Evolutionary conservation across 92 coral and sea anemone species (phyloP).

Genomic region (Siderastrea radians): DNA sequence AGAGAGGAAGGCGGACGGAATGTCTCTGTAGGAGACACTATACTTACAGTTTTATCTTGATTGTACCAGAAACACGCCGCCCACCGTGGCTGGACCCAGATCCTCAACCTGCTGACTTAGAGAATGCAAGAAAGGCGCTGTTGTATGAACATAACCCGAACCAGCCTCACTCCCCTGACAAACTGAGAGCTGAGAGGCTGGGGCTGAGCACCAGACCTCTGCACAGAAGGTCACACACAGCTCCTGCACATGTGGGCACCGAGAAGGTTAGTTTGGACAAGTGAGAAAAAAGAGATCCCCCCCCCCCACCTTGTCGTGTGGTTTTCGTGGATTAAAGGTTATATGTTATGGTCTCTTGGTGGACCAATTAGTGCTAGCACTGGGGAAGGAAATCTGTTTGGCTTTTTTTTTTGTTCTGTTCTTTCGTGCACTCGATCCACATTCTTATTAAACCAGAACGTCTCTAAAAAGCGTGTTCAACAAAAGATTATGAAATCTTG

Average conservation of each 20-base stretch:
- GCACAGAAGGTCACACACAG: constrained; percentile 87
- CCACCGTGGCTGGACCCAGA: constrained; percentile 96
- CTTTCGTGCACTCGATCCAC: too few species aligned
- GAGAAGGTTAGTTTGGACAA: constrained; percentile 16
- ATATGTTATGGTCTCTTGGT: neutral
- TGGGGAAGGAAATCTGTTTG: too few species aligned
- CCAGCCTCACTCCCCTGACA: constrained; percentile 64
- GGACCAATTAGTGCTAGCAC: too few species aligned
- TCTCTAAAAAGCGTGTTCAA: too few species aligned
- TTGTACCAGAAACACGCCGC: constrained; percentile 76
- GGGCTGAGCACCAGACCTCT: constrained; percentile 76
- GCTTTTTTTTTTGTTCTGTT: too few species aligned
- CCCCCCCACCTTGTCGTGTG: neutral
- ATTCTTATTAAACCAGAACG: too few species aligned
- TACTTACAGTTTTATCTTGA: neutral
- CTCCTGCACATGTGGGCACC: constrained; percentile 67
- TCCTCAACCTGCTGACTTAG: constrained; percentile 85
- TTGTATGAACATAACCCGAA: constrained; percentile 81
- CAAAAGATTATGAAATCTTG: too few species aligned
- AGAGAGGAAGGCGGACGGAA: too few species aligned
- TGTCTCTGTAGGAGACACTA: neutral
- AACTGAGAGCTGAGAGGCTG: constrained; percentile 76
- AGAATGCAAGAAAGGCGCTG: constrained; percentile 83
- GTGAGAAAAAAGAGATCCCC: constrained; percentile 15
- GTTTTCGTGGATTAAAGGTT: neutral